A percentile compares a stretch with the other conserved stretches of the same genome.
phyloP scores from a whole-genome alignment of 2,888 invertebrate species.

The Melanophora roralis region DNA sequence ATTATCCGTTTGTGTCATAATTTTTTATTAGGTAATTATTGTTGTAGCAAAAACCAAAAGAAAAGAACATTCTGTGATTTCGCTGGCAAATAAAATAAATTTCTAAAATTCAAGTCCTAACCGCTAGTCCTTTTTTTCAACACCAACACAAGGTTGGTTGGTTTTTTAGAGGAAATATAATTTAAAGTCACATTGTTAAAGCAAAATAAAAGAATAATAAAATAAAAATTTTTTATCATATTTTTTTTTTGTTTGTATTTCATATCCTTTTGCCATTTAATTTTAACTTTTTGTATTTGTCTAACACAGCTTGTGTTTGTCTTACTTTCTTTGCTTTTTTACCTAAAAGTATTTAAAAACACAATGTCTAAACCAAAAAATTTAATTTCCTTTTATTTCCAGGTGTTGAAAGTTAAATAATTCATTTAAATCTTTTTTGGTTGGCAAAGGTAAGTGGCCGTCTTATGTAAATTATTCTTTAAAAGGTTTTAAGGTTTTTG shows the following conservation, averaged over 20 bases:
- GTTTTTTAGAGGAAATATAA: too few relatives aligned
- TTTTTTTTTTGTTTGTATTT: too few relatives aligned
- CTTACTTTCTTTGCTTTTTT: too few relatives aligned
- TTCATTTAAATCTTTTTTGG: background rate
- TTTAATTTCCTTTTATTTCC: background rate
- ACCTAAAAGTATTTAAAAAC: too few relatives aligned
- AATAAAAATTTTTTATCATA: background rate
- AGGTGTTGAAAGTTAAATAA: background rate
- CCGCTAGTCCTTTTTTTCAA: background rate
- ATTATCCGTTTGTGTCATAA: conserved; percentile 22
- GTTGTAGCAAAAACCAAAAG: background rate
- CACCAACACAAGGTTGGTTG: background rate
- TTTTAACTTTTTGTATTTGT: too few relatives aligned
- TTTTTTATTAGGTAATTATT: conserved; percentile 23
- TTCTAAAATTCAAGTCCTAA: background rate
- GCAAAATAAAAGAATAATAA: background rate
- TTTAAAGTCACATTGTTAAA: background rate
- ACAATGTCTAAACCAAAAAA: too few relatives aligned
- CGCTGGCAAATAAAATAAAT: background rate
- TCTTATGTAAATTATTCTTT: background rate
- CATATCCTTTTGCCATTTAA: too few relatives aligned
- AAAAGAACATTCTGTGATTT: background rate
- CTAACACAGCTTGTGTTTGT: too few relatives aligned
- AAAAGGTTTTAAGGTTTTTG: background rate
- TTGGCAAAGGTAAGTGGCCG: background rate